Percentiles rank a stretch among this genome's conserved stretches.
phyloP scores from a whole-genome alignment of 2,888 invertebrate genomes.

The Phytoseiulus persimilis region DNA sequence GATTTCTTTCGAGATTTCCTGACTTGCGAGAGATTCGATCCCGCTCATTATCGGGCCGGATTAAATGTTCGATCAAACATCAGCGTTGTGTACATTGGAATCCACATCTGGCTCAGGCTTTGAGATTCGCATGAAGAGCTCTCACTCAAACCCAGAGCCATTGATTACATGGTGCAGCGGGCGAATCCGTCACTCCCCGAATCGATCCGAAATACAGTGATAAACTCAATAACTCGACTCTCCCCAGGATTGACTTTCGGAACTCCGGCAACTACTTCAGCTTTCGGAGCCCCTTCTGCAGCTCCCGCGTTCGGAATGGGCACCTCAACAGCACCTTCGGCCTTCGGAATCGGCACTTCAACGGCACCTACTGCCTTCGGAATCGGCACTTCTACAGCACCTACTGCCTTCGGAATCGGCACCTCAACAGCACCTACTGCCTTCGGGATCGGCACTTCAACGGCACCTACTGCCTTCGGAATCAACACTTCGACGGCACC shows the following conservation, averaged over 20 bases:
- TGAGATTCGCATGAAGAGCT: too few species aligned
- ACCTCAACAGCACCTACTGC: constrained; percentile 41
- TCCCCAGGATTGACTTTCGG: constrained; percentile 42
- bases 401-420: constrained; percentile 41
- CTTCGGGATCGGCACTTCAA: constrained; percentile 37
- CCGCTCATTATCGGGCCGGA: too few species aligned
- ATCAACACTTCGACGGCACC: constrained; percentile 38
- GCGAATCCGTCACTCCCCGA: too few species aligned
- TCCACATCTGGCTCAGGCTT: too few species aligned
- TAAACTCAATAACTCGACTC: not conserved
- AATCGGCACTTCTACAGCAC: constrained; percentile 36
- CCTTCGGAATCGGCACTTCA: constrained; percentile 32
- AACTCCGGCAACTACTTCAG: constrained; percentile 40
- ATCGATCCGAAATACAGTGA: too few species aligned
- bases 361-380: constrained; percentile 25
- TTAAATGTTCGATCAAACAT: too few species aligned
- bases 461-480: constrained; percentile 41
- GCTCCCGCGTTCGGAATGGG: constrained; percentile 40
- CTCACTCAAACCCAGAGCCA: too few species aligned
- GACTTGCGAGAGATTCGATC: too few species aligned
- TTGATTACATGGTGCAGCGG: too few species aligned
- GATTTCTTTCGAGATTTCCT: too few species aligned
- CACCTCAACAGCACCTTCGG: constrained; percentile 28
- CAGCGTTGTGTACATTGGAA: too few species aligned
- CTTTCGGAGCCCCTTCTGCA: constrained; percentile 42